These are phyloP conservation scores for Drosophila gaucha DNA, from an alignment of 2,888 invertebrate genomes.

Conservation along the genomic window DNA sequence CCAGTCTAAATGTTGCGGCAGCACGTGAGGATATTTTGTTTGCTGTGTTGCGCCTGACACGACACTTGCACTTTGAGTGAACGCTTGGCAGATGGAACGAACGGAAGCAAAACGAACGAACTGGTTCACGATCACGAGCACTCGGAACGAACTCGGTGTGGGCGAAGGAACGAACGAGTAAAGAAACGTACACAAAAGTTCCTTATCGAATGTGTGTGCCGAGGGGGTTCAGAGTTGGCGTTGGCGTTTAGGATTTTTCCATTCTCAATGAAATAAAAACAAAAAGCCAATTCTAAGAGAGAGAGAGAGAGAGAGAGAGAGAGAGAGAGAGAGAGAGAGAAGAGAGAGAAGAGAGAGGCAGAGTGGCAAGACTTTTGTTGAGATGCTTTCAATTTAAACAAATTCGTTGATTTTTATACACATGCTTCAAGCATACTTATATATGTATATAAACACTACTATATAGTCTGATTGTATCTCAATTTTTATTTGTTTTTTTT, in stretches of 20 bases:
- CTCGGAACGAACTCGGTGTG: not conserved
- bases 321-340: constrained; percentile 6
- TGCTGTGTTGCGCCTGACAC: not conserved
- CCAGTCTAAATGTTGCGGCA: constrained; percentile 7
- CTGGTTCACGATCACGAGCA: not conserved
- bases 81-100: constrained; percentile 18
- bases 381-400: constrained; percentile 33
- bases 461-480: constrained; percentile 17
- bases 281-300: not conserved
- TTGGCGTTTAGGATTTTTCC: constrained; percentile 37
- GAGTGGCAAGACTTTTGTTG: constrained; percentile 2
- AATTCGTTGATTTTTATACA: constrained; percentile 14
- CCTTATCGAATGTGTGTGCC: not conserved
- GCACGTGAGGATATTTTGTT: constrained; percentile 44
- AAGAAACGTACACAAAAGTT: not conserved
- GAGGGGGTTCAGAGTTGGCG: not conserved
- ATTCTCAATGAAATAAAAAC: constrained; percentile 19
- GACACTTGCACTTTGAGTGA: constrained; percentile 27
- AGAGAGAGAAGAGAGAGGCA: not conserved
- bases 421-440: not conserved
- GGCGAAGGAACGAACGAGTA: too few relatives aligned
- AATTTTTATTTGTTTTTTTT: constrained; percentile 17
- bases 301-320: constrained; percentile 2
- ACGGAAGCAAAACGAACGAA: constrained; percentile 1
- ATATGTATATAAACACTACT: constrained; percentile 13